phyloP scores from a whole-genome alignment of 2,113 vertebrate species.

The Siniperca knerii region DNA sequence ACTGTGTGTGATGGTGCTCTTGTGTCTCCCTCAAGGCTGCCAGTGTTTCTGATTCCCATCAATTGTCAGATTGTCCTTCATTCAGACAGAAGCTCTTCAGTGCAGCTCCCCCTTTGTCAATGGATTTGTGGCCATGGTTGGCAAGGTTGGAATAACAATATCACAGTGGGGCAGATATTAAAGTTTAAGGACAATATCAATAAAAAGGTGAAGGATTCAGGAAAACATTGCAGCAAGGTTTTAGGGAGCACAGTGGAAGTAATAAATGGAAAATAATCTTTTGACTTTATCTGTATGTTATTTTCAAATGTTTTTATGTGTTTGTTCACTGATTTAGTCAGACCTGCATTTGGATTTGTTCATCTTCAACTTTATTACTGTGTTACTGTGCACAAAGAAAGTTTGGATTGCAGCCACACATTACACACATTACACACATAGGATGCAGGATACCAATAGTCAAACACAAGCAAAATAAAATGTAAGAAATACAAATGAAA shows the following conservation, averaged over 20 bases:
- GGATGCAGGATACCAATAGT: too few relatives aligned
- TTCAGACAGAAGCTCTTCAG: conserved; percentile 19
- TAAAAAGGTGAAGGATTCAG: not conserved
- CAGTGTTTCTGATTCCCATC: conserved; percentile 20
- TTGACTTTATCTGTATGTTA: not conserved
- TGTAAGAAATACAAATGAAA: too few relatives aligned
- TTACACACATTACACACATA: too few relatives aligned
- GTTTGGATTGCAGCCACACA: too few relatives aligned
- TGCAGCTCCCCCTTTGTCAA: not conserved
- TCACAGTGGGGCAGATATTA: too few relatives aligned
- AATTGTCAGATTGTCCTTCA: conserved; percentile 47
- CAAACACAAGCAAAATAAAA: too few relatives aligned
- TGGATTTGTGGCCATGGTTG: not conserved
- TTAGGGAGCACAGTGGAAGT: not conserved
- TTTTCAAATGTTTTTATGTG: not conserved
- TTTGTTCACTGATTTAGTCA: not conserved
- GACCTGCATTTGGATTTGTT: not conserved
- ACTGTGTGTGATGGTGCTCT: conserved; percentile 26
- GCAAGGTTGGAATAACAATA: not conserved
- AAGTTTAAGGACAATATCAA: not conserved
- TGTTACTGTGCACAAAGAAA: not conserved
- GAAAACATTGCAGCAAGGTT: not conserved
- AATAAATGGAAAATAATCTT: too few relatives aligned
- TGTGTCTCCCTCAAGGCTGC: conserved; percentile 35
- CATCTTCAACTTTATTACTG: too few relatives aligned